Evolutionary conservation across 2,113 vertebrate genomes (phyloP), one percentile per base, ranked within the genome.

Genomic region (Pomatorhinus ruficollis): DNA sequence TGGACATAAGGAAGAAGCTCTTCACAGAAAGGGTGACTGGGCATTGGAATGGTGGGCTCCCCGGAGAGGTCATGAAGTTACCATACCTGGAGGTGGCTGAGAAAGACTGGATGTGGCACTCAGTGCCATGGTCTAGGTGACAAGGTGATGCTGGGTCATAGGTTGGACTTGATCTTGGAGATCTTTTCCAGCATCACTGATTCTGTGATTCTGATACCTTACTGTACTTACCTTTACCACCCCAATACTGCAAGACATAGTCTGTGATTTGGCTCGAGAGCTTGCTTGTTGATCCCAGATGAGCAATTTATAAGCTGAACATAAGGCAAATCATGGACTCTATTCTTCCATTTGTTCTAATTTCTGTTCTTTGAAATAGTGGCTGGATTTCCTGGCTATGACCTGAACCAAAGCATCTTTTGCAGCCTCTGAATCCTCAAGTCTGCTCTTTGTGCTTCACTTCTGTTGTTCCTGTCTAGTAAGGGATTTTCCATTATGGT

Each of bases 271-370:
- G 47, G 15, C 44, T 75, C 7, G 27, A 42, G 53, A 66, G 5
- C 30, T 50, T 89, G 37, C 44, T 80, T 84, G 33, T 30, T 2
- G 9, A 14, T 42, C 9, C 30, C 42, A 93, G 30, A 2, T 66
- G 57, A 64, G 30, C 23, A 69, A 37, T 60, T 68, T 37, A 21
- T 30, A 50, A 45, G 3, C 11, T 42, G 28, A 88, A 88, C 69
- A 30, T 10, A 40, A 83, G 50, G 4, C 0, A 2, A 72, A 69
- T 49, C 23, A 12, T 3, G 28, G n/a, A 11, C 4, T 63, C 3
- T 37, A 21, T 39, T 54, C 6, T 77, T 63, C 56, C 21, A 3
- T n/a, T 22, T 9, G 31, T 69, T 68, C 4, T 8, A 24, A 72
- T 10, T 83, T 72, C n/a, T 39, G 2, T 2, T 42, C 35, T 87